A percentile compares a stretch with the other conserved stretches of the same genome.
Conservation (phyloP, 2,888 invertebrate species). For the Andrena chrysosceles region DNA sequence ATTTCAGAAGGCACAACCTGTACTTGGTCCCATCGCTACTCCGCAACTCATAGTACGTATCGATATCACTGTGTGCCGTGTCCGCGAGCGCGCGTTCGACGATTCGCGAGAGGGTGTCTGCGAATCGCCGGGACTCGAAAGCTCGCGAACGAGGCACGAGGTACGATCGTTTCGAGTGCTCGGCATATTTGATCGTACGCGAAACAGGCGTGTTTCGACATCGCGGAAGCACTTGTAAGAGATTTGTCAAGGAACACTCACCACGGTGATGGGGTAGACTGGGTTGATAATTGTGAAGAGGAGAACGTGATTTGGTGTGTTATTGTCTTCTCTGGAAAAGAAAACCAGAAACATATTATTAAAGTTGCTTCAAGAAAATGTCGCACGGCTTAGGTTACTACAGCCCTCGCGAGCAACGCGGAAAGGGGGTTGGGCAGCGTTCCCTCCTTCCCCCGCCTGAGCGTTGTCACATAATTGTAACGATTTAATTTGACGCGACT, state of each 20-base stretch:
- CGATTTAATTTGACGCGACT: slow-evolving; percentile 28
- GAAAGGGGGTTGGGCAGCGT: too few species aligned
- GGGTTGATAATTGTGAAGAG: slow-evolving; percentile 99
- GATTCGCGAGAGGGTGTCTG: slow-evolving; percentile 7
- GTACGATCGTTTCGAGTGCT: not conserved
- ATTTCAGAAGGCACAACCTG: too few species aligned
- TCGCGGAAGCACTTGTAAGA: not conserved
- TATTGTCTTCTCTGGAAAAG: slow-evolving; percentile 90
- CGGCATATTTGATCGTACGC: slow-evolving; percentile 8
- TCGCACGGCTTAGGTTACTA: too few species aligned
- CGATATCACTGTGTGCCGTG: too few species aligned
- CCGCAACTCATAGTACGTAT: too few species aligned
- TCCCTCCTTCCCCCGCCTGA: too few species aligned
- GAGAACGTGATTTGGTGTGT: slow-evolving; percentile 97
- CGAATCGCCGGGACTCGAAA: slow-evolving; percentile 27
- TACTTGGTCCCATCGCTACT: too few species aligned
- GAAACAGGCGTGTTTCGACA: not conserved
- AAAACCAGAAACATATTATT: slow-evolving; percentile 51
- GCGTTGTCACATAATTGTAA: slow-evolving; percentile 16
- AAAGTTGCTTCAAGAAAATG: not conserved
- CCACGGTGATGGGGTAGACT: slow-evolving; percentile 99
- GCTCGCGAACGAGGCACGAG: not conserved
- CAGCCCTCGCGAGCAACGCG: too few species aligned
- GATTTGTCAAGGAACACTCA: slow-evolving; percentile 87
- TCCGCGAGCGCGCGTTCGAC: not conserved